Base-by-base conservation (phyloP, 30 jellyfish, hydroid and myxozoan species). In the Turritopsis dohrnii region DNA sequence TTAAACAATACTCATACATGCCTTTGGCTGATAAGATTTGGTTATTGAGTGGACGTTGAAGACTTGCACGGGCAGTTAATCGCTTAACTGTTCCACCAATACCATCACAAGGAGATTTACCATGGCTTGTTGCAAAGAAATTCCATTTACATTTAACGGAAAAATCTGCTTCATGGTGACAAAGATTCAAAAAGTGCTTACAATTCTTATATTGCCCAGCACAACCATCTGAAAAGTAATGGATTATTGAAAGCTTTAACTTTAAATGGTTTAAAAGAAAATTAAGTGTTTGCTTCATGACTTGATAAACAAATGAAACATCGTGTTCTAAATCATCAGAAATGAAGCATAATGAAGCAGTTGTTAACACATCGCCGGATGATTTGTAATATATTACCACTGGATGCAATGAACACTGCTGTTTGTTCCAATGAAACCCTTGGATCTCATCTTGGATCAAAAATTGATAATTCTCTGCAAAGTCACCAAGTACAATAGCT, bases 331-430 rank as follows among this genome's bases (percentile, higher is more conserved):
- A 13, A 41, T 41, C 60, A 41, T 41, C 60, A 41, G 60, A 41
- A 41, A 41, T 41, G 60, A 41, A 41, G 60, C 60, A 41, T 41
- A 41, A 3, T 13, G 60, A 41, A 41, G 60, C 60, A 41, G 60
- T 41, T 41, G 60, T 41, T 3, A 41, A 41, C 5, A 41, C 13
- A 41, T 41, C 60, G n/a, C n/a, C n/a, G n/a, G n/a, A n/a, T n/a
- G n/a, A n/a, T n/a, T n/a, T n/a, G 17, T 65, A 28, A 75, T 87
- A 87, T 1, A 87, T 26, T 23, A 87, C 88, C 29, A 73, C 91
- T 4, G 95, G 81, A 28, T 87, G 80, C 21, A 87, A 52, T 28
- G 90, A 29, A 31, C 90, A 87, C n/a, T n/a, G n/a, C n/a, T n/a
- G n/a, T n/a, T n/a, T n/a, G n/a, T n/a, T n/a, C n/a, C n/a, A n/a